Conservation (phyloP, 1,140 invertebrate species). For the Drosophila simulans region DNA sequence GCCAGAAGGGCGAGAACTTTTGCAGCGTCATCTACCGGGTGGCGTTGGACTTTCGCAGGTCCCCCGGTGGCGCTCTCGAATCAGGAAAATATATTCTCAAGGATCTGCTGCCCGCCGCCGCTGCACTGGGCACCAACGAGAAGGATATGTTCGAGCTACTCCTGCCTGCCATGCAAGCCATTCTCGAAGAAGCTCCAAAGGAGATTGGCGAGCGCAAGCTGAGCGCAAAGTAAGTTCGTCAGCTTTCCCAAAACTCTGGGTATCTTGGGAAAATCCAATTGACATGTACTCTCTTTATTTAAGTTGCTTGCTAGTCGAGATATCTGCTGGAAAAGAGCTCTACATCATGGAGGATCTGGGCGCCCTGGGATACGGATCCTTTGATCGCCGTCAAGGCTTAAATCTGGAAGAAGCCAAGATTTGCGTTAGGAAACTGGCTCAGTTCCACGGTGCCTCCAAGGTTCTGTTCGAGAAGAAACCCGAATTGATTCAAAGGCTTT, state of each 20-base stretch:
- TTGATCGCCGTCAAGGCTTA: conserved; percentile 52
- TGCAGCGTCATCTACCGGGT: conserved; percentile 68
- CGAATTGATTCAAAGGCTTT: conserved; percentile 28
- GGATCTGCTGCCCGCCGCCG: conserved; percentile 45
- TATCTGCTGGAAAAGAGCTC: conserved; percentile 30
- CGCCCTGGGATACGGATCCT: conserved; percentile 30
- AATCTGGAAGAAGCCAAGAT: conserved; percentile 36
- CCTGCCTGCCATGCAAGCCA: conserved; percentile 51
- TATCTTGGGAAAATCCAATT: neutral
- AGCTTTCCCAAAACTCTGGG: neutral
- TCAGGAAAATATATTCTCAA: conserved; percentile 56
- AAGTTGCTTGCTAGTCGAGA: conserved; percentile 51
- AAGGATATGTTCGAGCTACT: conserved; percentile 54
- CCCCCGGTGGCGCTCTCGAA: conserved; percentile 24
- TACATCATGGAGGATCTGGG: conserved; percentile 72
- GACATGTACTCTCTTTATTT: neutral
- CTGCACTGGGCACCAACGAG: conserved; percentile 61
- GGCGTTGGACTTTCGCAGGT: conserved; percentile 42
- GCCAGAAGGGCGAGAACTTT: conserved; percentile 63
- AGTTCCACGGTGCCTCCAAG: conserved; percentile 75
- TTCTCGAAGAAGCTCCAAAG: conserved; percentile 17
- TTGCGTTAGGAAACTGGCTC: conserved; percentile 60
- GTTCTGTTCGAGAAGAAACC: conserved; percentile 40
- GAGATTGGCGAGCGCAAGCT: conserved; percentile 39
- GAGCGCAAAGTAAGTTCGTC: conserved; percentile 51